Percentiles rank a stretch among this genome's conserved stretches.
phyloP scores from a whole-genome alignment of 1,140 invertebrate species.

The Sinonovacula constricta region DNA sequence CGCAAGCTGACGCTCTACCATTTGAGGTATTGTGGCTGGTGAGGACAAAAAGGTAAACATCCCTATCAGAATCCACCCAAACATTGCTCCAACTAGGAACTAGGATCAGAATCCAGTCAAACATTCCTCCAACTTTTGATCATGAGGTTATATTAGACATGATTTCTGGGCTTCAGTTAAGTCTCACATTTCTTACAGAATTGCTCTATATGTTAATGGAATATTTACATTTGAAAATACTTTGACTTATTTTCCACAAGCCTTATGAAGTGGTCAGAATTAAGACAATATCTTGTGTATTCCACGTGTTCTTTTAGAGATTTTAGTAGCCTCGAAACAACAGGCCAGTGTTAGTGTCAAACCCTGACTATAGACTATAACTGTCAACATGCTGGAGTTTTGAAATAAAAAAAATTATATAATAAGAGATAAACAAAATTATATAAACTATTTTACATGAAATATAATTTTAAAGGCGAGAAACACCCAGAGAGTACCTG shows the following conservation, averaged over 20 bases:
- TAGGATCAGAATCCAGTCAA: too few species aligned
- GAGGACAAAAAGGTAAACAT: too few species aligned
- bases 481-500: neutral
- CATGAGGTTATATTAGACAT: too few species aligned
- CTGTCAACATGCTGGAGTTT: neutral
- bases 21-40: too few species aligned
- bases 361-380: neutral
- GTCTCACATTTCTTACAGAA: too few species aligned
- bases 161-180: too few species aligned
- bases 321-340: neutral
- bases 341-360: neutral
- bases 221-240: too few species aligned
- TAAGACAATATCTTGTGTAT: neutral
- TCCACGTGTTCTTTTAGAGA: neutral
- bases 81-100: too few species aligned
- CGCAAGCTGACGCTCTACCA: too few species aligned
- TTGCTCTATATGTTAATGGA: too few species aligned
- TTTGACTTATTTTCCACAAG: neutral
- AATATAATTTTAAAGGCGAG: neutral
- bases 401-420: neutral
- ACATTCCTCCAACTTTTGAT: too few species aligned
- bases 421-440: neutral
- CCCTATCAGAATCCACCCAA: too few species aligned
- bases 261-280: neutral
- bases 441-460: neutral